Conservation (phyloP, 2,888 invertebrate genomes). For the Venustoraphidia nigricollis region DNA sequence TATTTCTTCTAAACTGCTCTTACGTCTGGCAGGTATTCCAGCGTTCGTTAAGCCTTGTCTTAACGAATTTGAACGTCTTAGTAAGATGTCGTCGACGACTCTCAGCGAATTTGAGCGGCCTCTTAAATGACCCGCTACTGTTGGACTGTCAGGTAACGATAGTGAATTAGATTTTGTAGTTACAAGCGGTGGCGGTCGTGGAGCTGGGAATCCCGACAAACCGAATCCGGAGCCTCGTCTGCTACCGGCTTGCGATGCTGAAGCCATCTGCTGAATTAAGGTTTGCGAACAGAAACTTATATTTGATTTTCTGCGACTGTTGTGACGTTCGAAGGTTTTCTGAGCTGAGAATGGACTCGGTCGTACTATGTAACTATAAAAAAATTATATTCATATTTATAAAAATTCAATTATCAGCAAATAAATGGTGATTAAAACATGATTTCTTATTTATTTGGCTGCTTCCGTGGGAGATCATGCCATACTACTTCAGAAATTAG, state of each 20-base stretch:
- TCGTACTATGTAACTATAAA: conserved; percentile 68
- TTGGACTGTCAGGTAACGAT: conserved; percentile 78
- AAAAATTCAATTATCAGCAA: too few relatives aligned
- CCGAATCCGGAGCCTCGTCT: conserved; percentile 30
- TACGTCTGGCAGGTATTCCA: conserved; percentile 41
- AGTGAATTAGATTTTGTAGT: conserved; percentile 79
- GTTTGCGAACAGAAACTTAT: conserved; percentile 80
- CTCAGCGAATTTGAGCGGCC: conserved; percentile 75
- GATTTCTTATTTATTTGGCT: too few relatives aligned
- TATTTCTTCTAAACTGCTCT: conserved; percentile 75
- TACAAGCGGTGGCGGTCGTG: conserved; percentile 58
- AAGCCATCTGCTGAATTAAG: conserved; percentile 45
- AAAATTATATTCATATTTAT: not conserved
- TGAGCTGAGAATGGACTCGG: conserved; percentile 92
- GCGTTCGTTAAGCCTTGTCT: conserved; percentile 62
- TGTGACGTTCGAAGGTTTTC: conserved; percentile 86
- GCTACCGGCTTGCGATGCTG: conserved; percentile 32
- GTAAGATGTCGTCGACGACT: conserved; percentile 70
- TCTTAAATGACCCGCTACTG: conserved; percentile 61
- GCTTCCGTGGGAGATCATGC: too few relatives aligned
- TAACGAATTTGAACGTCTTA: conserved; percentile 69
- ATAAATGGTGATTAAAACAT: too few relatives aligned
- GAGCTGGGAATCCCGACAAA: conserved; percentile 42
- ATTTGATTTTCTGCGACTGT: conserved; percentile 78
- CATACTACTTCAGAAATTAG: too few relatives aligned